A percentile compares a stretch with the other conserved stretches of the same genome.
Conservation (phyloP, 2,113 vertebrate species). For the Todiramphus chloris region DNA sequence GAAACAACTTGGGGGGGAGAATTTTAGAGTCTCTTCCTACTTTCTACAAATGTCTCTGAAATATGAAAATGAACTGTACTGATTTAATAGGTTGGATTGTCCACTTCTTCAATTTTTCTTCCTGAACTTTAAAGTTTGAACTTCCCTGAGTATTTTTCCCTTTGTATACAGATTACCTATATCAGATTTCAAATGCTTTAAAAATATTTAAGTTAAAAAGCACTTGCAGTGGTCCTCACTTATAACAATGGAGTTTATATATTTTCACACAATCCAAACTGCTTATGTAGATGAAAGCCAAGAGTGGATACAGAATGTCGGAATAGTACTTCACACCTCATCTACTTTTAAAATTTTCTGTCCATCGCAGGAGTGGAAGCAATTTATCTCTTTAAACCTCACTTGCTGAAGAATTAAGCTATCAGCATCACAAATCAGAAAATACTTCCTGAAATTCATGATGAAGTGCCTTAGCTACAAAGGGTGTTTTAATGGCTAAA, state of each 20-base stretch:
- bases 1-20: background rate
- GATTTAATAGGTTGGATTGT: background rate
- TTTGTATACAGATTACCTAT: conserved; percentile 1
- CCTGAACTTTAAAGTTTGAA: background rate
- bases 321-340: conserved; percentile 24
- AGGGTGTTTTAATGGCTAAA: background rate
- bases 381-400: background rate
- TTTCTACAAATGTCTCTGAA: background rate
- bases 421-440: background rate
- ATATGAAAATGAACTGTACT: background rate
- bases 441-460: background rate
- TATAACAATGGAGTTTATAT: conserved; percentile 27
- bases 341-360: conserved; percentile 48
- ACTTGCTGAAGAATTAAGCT: background rate
- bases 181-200: conserved; percentile 11
- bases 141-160: background rate
- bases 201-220: conserved; percentile 57
- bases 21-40: background rate
- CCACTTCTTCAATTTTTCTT: background rate
- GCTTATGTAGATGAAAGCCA: background rate
- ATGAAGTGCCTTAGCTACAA: background rate
- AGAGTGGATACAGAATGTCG: background rate
- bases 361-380: background rate
- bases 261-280: conserved; percentile 33
- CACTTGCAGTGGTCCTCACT: conserved; percentile 24